Evolutionary conservation across 2,113 vertebrate species (phyloP), one percentile per base, ranked within the genome.

Genomic region (Kryptolebias marmoratus): DNA sequence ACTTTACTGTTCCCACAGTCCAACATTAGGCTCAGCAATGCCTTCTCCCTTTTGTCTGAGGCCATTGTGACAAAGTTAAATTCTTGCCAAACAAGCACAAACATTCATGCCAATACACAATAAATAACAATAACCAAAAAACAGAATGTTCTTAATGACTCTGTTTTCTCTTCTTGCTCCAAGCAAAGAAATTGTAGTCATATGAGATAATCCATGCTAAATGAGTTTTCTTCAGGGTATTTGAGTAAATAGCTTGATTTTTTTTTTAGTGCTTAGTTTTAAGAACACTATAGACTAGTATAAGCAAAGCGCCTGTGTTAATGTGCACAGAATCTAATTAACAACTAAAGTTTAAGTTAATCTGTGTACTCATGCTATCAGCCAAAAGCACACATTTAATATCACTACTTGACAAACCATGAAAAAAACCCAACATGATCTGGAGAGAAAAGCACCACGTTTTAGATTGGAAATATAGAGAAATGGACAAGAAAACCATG

Each of bases 11-110:
- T 91, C 85, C 87, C 75, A 49, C 60, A 85, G 81, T 80, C 83
- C 78, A 82, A 82, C 80, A 85, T 89, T 71, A 86, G 75, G 82
- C 81, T 88, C 80, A 82, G 86, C 84, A 86, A 81, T 86, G 87
- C 76, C 84, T 87, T 80, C 73, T 64, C 64, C 63, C 80, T 82
- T 87, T 87, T 85, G 83, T 92, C 82, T 80, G 28, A 75, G 82
- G 77, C 82, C 78, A 54, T 74, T 77, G 73, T 80, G 79, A 89
- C 87, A 84, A 87, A 89, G 82, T 93, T 89, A 71, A 91, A 92
- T 93, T 92, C 86, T 86, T 89, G 71, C 77, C 71, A 90, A 81
- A 86, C 84, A 91, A 84, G 83, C 88, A 84, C 61, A 86, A 87
- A 89, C 62, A 87, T 71, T 71, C 67, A 64, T 80, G 61, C 55